phyloP scores from a whole-genome alignment of 2,888 invertebrate genomes.

The Yponomeuta cagnagella region DNA sequence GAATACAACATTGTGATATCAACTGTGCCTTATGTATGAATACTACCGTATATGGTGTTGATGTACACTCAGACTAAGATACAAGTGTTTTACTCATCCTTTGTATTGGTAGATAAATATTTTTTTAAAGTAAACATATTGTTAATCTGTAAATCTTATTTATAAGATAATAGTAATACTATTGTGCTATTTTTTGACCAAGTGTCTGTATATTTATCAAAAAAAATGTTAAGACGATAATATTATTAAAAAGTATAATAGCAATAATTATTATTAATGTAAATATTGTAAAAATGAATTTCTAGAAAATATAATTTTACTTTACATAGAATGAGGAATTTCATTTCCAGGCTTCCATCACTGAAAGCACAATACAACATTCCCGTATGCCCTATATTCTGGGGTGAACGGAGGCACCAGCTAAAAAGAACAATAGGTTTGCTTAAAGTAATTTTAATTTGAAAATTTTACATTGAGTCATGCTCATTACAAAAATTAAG shows the following conservation, averaged over 20 bases:
- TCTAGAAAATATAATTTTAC: conserved; percentile 12
- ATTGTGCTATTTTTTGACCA: background rate
- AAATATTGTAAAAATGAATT: conserved; percentile 22
- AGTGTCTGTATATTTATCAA: background rate
- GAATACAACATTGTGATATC: background rate
- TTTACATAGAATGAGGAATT: background rate
- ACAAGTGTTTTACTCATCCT: background rate
- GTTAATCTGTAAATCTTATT: background rate
- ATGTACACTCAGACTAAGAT: background rate
- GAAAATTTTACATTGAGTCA: background rate
- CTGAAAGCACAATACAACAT: background rate
- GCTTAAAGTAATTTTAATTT: background rate
- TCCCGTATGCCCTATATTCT: too few species aligned
- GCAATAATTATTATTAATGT: conserved; percentile 26
- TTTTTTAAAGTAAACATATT: background rate
- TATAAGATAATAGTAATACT: background rate
- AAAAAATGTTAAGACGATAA: background rate
- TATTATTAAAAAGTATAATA: background rate
- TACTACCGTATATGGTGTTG: background rate
- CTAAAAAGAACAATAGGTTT: background rate
- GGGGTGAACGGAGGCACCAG: too few species aligned
- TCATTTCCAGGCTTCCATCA: background rate
- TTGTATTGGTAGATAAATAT: background rate
- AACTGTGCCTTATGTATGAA: conserved; percentile 3
- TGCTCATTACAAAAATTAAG: background rate